Conservation (phyloP, 2,113 vertebrate species). For the Thunnus maccoyii region DNA sequence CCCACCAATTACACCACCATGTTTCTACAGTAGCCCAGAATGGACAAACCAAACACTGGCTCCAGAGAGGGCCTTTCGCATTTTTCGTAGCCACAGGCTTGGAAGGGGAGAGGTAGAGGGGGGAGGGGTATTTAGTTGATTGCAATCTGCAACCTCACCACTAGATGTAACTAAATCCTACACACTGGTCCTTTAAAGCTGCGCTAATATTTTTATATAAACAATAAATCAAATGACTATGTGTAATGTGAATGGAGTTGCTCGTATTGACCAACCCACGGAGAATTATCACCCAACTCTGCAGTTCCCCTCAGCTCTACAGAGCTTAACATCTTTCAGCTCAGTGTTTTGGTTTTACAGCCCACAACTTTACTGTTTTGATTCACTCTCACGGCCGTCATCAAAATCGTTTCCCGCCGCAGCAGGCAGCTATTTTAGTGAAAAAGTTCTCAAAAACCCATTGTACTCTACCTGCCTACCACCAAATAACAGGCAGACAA, state of each 20-base stretch:
- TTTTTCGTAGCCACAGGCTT: too few relatives aligned
- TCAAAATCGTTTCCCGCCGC: neutral
- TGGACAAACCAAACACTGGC: too few relatives aligned
- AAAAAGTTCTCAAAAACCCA: neutral
- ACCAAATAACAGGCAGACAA: neutral
- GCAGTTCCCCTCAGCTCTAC: neutral
- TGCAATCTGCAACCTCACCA: too few relatives aligned
- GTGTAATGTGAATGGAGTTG: neutral
- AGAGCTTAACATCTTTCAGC: neutral
- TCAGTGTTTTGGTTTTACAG: neutral
- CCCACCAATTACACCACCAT: too few relatives aligned
- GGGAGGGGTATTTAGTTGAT: too few relatives aligned
- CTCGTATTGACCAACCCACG: neutral
- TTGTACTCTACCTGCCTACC: neutral
- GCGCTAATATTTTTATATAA: neutral
- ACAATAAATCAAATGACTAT: neutral
- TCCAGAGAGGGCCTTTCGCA: too few relatives aligned
- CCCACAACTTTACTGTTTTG: neutral
- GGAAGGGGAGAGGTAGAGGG: too few relatives aligned
- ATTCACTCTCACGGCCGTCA: neutral
- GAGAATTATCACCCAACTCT: neutral
- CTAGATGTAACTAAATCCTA: too few relatives aligned
- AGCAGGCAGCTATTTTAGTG: neutral
- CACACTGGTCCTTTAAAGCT: neutral
- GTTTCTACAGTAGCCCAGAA: too few relatives aligned